These are phyloP conservation scores for Villa cingulata DNA, from an alignment of 2,888 invertebrate species.

Conservation along the genomic window DNA sequence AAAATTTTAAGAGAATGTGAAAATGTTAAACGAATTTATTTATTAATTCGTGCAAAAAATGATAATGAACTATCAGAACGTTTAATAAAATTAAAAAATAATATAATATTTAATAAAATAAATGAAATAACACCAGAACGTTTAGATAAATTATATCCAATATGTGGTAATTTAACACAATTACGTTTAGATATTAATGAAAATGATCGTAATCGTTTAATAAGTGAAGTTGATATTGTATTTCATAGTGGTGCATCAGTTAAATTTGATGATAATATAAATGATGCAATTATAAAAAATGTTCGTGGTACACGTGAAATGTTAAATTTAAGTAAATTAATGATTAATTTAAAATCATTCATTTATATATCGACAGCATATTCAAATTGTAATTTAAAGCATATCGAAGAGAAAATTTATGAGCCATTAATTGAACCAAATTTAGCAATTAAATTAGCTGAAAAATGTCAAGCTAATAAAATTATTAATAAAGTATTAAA, in stretches of 20 bases:
- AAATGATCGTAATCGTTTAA: constrained; percentile 6
- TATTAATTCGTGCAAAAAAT: constrained; percentile 12
- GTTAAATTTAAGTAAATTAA: constrained; percentile 11
- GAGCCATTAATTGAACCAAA: constrained; percentile 18
- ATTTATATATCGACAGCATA: constrained; percentile 44
- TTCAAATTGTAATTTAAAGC: constrained; percentile 39
- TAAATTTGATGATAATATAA: constrained; percentile 39
- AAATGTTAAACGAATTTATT: constrained; percentile 14
- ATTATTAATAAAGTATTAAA: constrained; percentile 7
- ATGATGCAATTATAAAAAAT: constrained; percentile 21
- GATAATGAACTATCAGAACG: constrained; percentile 4
- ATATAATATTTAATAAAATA: constrained; percentile 7
- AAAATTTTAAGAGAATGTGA: constrained; percentile 18
- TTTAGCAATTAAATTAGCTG: not conserved
- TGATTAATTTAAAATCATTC: constrained; percentile 20
- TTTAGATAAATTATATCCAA: constrained; percentile 11
- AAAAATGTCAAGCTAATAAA: constrained; percentile 1
- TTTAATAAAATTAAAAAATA: constrained; percentile 9
- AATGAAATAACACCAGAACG: not conserved
- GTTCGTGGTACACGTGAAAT: constrained; percentile 13
- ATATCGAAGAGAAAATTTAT: constrained; percentile 39
- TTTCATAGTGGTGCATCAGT: constrained; percentile 44
- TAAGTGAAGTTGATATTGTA: constrained; percentile 31
- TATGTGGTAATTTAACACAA: constrained; percentile 8
- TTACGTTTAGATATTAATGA: constrained; percentile 4